Evolutionary conservation across 2,113 vertebrate genomes (phyloP), one percentile per base, ranked within the genome.

Genomic region (Phyllostomus hastatus): DNA sequence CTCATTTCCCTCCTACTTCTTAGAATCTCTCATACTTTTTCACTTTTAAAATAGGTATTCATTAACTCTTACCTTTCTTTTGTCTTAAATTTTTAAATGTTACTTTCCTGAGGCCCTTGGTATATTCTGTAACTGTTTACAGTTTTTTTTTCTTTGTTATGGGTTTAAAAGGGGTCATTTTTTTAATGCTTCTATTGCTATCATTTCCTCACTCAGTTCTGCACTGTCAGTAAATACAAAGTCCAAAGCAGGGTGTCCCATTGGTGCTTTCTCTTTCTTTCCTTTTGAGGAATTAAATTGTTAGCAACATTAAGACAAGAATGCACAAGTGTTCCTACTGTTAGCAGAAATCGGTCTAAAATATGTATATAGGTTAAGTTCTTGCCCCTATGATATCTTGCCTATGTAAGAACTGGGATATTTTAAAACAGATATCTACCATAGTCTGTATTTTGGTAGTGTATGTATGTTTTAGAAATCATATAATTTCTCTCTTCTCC

Each of bases 291-390:
- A 94, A 81, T 24, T 57, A 76, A 70, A 38, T 72, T 50, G 66
- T 95, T 61, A 90, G 35, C 28, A 94, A 79, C 17, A 91, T 88
- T 54, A 94, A 91, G 70, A 52, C 41, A 91, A 83, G 16, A 88
- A 88, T 80, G 2, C 41, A 1, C 61, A 43, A 90, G 14, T 73
- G n/a, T 85, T 91, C 72, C 35, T 54, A 52, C 15, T 50, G 79
- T 52, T 46, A 80, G n/a, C 19, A 67, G 16, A 80, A 88, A 59
- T 78, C 90, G 59, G 20, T 95, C 28, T 81, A 79, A 91, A 78
- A 57, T 91, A 80, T 52, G 9, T 54, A 67, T 72, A 41, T 46
- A 84, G 8, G 19, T 70, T 46, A 83, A 64, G 26, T 20, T 43
- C 10, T 64, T 79, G 54, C 72, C 61, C 50, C 4, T 80, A 57